Base-by-base conservation (phyloP, 2,113 vertebrate species). In the Irena cyanogastra region DNA sequence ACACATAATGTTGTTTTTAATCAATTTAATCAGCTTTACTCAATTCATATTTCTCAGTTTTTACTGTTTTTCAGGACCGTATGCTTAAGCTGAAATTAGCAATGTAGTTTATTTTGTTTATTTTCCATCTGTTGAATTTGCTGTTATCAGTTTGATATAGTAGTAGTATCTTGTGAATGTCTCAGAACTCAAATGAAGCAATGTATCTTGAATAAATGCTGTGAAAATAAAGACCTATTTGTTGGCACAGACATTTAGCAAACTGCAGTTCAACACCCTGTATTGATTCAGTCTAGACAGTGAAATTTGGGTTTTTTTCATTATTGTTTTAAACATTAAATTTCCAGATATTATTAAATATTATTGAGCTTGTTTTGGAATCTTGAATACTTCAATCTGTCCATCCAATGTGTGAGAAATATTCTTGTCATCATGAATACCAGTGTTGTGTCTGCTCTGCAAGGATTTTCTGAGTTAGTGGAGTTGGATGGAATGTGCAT, bases 41-140 rank as follows among this genome's bases (percentile, higher is more conserved):
- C 21, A 45, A 65, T 91, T 80, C 31, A 53, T 33, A 50, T 93
- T 84, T 80, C 54, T 83, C 50, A 33, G 41, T 37, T 83, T 92
- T 93, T 85, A 20, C 56, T 79, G 54, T 35, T 84, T 74, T 80
- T 27, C 26, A 71, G 72, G 37, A 95, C 60, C 4, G 0, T 68
- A 22, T 83, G 53, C 8, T 68, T 83, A 45, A 82, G 7, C 53
- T 90, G 57, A 74, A 94, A 82, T 60, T 47, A 92, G 35, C 61
- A 37, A 24, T 69, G 39, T 54, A 23, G 54, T 88, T 93, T 83
- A 37, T 79, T 87, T 81, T 78, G 78, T 88, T 90, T 95, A 21
- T 77, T 95, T 93, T 87, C 78, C 85, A 70, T 81, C 75, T 92
- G 79, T 79, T 94, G 45, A 64, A 57, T 91, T 89, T 93, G 30